Evolutionary conservation across 2,797 vertebrate species (phyloP).

Genomic region (Micromesistius poutassou): DNA sequence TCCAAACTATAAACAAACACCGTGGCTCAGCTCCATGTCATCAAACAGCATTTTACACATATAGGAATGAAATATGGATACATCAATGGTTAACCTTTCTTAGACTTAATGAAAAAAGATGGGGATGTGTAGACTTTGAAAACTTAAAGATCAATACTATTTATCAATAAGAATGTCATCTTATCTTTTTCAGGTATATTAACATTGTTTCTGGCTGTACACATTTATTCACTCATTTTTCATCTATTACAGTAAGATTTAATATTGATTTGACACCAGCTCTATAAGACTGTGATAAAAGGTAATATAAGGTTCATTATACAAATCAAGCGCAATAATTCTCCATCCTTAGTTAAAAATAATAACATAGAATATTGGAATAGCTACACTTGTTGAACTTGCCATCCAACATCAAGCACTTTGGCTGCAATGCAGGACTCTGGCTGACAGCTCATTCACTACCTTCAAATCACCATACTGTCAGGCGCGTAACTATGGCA

Average conservation of each 20-base stretch:
- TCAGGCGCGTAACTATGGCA: constrained; percentile 57
- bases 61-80: background rate
- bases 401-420: constrained; percentile 37
- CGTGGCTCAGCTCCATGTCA: background rate
- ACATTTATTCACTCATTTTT: background rate
- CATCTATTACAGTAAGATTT: too few relatives aligned
- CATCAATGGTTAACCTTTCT: background rate
- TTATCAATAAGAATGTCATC: background rate
- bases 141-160: background rate
- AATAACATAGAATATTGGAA: background rate
- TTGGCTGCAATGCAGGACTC: constrained; percentile 31
- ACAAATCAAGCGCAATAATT: background rate
- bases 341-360: background rate
- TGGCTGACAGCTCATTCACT: constrained; percentile 1
- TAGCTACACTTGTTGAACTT: background rate
- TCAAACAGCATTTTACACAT: background rate
- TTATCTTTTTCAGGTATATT: background rate
- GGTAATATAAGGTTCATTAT: background rate
- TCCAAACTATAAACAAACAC: constrained; percentile 23
- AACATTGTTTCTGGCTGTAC: background rate
- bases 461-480: constrained; percentile 36
- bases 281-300: background rate
- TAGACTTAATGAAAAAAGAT: too few relatives aligned
- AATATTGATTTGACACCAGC: background rate
- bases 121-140: background rate